phyloP scores from a whole-genome alignment of 30 jellyfish, hydroid and myxozoan genomes.

The Sanderia malayensis region DNA sequence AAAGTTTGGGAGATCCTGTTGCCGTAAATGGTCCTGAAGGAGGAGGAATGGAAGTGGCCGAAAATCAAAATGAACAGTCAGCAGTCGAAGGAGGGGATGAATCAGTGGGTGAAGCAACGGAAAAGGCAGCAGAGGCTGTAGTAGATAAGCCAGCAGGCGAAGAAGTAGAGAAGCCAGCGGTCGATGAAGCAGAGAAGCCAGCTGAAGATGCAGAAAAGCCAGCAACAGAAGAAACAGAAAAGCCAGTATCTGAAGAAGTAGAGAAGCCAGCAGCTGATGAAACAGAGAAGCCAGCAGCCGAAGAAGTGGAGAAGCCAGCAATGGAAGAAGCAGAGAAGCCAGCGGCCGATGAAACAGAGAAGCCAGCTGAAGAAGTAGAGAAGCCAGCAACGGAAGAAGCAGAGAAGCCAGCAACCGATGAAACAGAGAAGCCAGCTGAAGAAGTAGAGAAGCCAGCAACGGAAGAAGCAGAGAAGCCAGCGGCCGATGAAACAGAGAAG shows the following conservation, averaged over 20 bases:
- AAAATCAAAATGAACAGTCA: too few species aligned
- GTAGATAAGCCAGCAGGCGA: too few species aligned
- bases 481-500: not conserved
- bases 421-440: not conserved
- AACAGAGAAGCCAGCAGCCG: not conserved
- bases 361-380: constrained; percentile 12
- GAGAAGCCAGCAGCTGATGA: not conserved
- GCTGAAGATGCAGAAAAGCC: constrained; percentile 2
- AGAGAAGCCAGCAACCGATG: not conserved
- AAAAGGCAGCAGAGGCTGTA: too few species aligned
- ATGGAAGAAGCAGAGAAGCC: not conserved
- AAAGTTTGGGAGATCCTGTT: too few species aligned
- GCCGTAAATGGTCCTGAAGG: too few species aligned
- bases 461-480: not conserved
- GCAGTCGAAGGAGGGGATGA: too few species aligned
- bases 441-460: not conserved
- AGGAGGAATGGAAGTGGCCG: too few species aligned
- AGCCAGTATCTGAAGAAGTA: not conserved
- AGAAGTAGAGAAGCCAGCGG: constrained; percentile 2
- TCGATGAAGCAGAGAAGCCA: constrained; percentile 2
- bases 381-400: constrained; percentile 6
- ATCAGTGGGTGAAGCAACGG: too few species aligned
- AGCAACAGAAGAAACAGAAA: not conserved
- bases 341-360: constrained; percentile 7
- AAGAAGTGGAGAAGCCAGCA: constrained; percentile 6